Evolutionary conservation across 1,140 invertebrate species (phyloP).

Genomic region (Plectus sambesii): DNA sequence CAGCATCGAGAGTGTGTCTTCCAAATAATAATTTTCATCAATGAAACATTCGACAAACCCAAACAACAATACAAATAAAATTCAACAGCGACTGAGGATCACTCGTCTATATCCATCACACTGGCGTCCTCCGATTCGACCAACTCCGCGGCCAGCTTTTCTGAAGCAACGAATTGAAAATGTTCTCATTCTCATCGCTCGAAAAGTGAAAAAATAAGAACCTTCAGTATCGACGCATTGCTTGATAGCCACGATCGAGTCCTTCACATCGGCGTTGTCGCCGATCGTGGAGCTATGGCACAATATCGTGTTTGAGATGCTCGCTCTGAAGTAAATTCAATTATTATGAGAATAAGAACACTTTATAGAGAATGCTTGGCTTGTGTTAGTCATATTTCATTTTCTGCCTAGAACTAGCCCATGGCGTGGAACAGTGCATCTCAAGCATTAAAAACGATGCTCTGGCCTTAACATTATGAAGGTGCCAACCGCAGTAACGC

Average conservation of each 20-base stretch:
- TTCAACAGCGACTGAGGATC: too few relatives aligned
- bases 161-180: too few relatives aligned
- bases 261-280: slow-evolving; percentile 13
- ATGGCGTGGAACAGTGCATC: too few relatives aligned
- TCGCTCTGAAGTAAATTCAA: slow-evolving; percentile 8
- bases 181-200: too few relatives aligned
- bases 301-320: slow-evolving; percentile 10
- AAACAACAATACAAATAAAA: too few relatives aligned
- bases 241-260: slow-evolving; percentile 10
- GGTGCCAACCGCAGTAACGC: slow-evolving; percentile 5
- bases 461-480: slow-evolving; percentile 1
- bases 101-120: too few relatives aligned
- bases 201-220: background rate
- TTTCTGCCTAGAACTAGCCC: background rate
- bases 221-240: slow-evolving; percentile 11
- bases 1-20: too few relatives aligned
- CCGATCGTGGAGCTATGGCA: slow-evolving; percentile 12
- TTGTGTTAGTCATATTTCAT: slow-evolving; percentile 6
- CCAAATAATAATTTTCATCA: too few relatives aligned
- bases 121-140: too few relatives aligned
- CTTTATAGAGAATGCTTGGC: slow-evolving; percentile 11
- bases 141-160: too few relatives aligned
- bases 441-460: slow-evolving; percentile 5
- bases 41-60: too few relatives aligned
- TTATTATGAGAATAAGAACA: slow-evolving; percentile 3